Evolutionary conservation across 2,113 vertebrate species (phyloP).

Genomic region (Micronycteris hirsuta): DNA sequence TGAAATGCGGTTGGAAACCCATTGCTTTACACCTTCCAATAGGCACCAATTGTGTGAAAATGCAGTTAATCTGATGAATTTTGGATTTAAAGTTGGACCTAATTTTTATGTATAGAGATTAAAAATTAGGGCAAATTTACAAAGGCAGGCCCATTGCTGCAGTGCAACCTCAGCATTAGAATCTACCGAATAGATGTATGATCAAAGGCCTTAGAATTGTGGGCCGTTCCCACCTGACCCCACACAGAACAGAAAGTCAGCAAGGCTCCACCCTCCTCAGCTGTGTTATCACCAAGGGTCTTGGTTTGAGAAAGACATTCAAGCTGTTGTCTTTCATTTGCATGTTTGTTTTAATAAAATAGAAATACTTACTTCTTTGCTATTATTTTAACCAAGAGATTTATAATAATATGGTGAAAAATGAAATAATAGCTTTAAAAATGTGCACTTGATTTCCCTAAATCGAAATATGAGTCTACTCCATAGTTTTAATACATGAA

Average conservation of each 20-base stretch:
- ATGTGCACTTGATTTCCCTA: not conserved
- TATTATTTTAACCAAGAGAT: not conserved
- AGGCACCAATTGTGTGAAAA: not conserved
- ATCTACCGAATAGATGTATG: not conserved
- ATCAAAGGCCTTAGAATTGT: constrained; percentile 22
- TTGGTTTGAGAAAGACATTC: not conserved
- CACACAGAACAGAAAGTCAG: no score
- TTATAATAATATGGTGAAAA: not conserved
- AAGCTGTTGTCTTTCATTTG: not conserved
- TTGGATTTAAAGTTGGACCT: not conserved
- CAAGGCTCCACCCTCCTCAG: constrained; percentile 9
- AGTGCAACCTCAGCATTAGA: not conserved
- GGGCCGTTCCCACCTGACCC: no score
- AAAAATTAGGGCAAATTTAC: constrained; percentile 14
- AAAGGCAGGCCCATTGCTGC: not conserved
- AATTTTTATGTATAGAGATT: not conserved
- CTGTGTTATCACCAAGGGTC: not conserved
- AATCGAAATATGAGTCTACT: not conserved
- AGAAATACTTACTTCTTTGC: not conserved
- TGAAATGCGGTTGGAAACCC: not conserved
- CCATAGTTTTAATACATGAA: not conserved
- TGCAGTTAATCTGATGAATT: not conserved
- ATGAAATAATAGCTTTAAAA: not conserved
- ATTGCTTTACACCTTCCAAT: not conserved
- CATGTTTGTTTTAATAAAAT: not conserved